Base-by-base conservation (phyloP, 2,797 vertebrate genomes). In the Centropyge bicolor region DNA sequence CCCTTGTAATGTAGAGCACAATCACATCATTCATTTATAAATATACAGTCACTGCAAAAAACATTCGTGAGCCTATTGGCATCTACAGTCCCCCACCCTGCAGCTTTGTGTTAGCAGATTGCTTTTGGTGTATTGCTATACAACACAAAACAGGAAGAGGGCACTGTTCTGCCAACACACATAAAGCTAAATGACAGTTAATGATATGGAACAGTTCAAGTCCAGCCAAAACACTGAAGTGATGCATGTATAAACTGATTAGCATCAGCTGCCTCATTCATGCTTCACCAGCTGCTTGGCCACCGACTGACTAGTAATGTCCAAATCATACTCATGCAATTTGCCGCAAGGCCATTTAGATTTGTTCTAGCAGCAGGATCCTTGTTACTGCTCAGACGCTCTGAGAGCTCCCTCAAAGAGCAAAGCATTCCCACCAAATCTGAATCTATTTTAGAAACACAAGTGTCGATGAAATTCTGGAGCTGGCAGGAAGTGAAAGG, bases 61-160 rank as follows among this genome's bases (percentile, higher is more conserved):
- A 11, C n/a, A 27, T n/a, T 14, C 10, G 9, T 27, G 5, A 49
- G 49, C 8, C 6, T 1, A 49, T 5, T 35, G 41, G 24, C 38
- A 54, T 36, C 19, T 22, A 38, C n/a, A 38, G 48, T 41, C 22
- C 19, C 19, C 27, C 20, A 54, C 13, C 11, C 6, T 67, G 52
- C 46, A 48, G 11, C 10, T 59, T 6, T 60, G n/a, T 31, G 19
- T 14, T 12, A 46, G 3, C 11, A 16, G 54, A 14, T 57, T 7
- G 9, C 6, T 6, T 62, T 60, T 24, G 27, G 2, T 35, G 12
- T 6, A 55, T 45, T 59, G 46, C 22, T 35, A 22, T 76, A 48
- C 45, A 76, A 45, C 43, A 75, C 51, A 62, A 22, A 51, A 68
- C 56, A 63, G 35, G 8, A 63, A 8, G 51, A 49, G 38, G 57